These are phyloP conservation scores for Austrolebias charrua DNA, from an alignment of 2,797 vertebrate genomes.

Conservation along the genomic window DNA sequence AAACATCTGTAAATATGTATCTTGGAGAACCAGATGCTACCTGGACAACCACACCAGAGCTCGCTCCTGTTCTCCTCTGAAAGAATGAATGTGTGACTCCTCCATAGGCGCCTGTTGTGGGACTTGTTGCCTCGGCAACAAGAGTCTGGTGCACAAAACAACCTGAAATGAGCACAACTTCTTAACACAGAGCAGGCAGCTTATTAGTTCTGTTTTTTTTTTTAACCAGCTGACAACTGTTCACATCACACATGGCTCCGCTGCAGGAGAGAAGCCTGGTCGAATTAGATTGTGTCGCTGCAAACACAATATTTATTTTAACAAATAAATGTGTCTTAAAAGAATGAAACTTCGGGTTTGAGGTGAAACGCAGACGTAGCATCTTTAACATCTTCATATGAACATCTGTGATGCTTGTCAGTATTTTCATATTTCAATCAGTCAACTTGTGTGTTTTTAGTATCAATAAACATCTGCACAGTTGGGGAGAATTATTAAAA, in stretches of 20 bases:
- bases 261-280: not conserved
- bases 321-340: not conserved
- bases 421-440: not conserved
- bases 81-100: not conserved
- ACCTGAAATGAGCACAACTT: constrained; percentile 13
- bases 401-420: constrained; percentile 3
- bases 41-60: not conserved
- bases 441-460: constrained; percentile 7
- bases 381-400: not conserved
- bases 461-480: constrained; percentile 32
- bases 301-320: constrained; percentile 4
- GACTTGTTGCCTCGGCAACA: constrained; percentile 15
- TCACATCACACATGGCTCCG: not conserved
- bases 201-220: not conserved
- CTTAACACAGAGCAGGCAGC: not conserved
- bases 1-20: not conserved
- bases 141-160: constrained; percentile 1
- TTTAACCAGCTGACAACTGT: not conserved
- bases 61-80: not conserved
- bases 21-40: not conserved
- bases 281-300: not conserved
- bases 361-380: constrained; percentile 3
- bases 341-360: constrained; percentile 14
- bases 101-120: constrained; percentile 1
- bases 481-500: constrained; percentile 30